Base-by-base conservation (phyloP, 2,797 vertebrate species). In the Tinamus major region DNA sequence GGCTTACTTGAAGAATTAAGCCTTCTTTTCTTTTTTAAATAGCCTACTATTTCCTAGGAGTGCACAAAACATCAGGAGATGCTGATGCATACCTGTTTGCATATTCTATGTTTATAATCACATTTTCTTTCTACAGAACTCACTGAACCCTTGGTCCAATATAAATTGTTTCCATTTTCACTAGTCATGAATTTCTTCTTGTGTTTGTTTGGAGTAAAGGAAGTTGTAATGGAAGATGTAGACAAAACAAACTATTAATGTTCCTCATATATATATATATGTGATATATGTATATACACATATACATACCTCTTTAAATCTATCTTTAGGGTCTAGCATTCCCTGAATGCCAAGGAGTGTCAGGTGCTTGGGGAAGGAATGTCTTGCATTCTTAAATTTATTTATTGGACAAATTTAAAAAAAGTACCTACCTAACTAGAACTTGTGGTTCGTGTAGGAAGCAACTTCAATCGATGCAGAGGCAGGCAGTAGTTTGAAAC, bases 1-100 rank as follows among this genome's bases (percentile, higher is more conserved):
- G 41, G 10, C 42, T 77, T 68, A 39, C 80, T 92, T 95, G 91
- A 86, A 92, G 64, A 83, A 89, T 75, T 79, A 85, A 84, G 21
- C 56, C 44, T 77, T 71, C 7, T 68, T 79, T 53, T 49, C 41
- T 85, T 75, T 46, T 35, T 77, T 41, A 31, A 62, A 77, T 72
- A 87, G 76, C 35, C 51, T 93, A 48, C 48, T 72, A 39, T 74
- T 76, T 62, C 55, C 72, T 92, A 62, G 11, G 33, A 21, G 41
- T 39, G 2, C 27, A 33, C 19, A 21, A 62, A 85, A 80, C 13
- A 82, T 18, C 10, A 35, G 75, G 26, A 33, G n/a, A 62, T 48
- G 9, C 5, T 16, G 31, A 62, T 51, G 10, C 5, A 17, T 44
- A 31, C 3, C 3, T 59, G 46, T 8, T 85, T 80, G 19, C 20